Evolutionary conservation across 2,113 vertebrate species (phyloP).

Genomic region (Pygoscelis antarcticus): DNA sequence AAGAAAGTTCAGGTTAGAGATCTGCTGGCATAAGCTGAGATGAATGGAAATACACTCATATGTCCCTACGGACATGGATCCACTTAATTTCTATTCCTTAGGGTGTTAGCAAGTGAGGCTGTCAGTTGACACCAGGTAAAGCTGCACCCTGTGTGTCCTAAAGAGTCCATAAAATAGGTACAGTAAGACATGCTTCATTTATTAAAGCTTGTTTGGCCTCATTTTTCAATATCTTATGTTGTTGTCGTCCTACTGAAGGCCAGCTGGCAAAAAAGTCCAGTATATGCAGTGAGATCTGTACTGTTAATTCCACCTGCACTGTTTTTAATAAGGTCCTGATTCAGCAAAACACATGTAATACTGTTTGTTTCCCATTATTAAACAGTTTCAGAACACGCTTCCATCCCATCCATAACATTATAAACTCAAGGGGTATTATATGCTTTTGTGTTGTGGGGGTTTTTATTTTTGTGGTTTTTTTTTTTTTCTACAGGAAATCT

Average conservation of each 20-base stretch:
- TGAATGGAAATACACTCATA: not conserved
- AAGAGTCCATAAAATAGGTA: not conserved
- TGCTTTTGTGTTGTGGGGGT: not conserved
- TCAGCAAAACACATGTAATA: not conserved
- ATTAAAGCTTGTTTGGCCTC: not conserved
- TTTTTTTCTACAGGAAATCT: not conserved
- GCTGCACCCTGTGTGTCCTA: not conserved
- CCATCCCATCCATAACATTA: not conserved
- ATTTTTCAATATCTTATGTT: not conserved
- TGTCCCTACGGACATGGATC: not conserved
- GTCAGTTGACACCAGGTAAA: not conserved
- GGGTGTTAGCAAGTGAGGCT: not conserved
- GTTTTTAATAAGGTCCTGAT: not conserved
- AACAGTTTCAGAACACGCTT: not conserved
- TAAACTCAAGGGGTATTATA: not conserved
- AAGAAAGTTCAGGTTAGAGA: not conserved
- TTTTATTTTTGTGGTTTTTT: not conserved
- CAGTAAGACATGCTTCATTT: not conserved
- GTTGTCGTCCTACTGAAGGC: not conserved
- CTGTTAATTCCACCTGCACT: not conserved
- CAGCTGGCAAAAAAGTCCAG: not conserved
- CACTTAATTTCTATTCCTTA: not conserved
- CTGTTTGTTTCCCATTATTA: not conserved
- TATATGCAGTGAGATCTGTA: not conserved
- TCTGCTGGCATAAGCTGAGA: not conserved